Evolutionary conservation across 2,113 vertebrate genomes (phyloP).

Genomic region (Carlito syrichta): DNA sequence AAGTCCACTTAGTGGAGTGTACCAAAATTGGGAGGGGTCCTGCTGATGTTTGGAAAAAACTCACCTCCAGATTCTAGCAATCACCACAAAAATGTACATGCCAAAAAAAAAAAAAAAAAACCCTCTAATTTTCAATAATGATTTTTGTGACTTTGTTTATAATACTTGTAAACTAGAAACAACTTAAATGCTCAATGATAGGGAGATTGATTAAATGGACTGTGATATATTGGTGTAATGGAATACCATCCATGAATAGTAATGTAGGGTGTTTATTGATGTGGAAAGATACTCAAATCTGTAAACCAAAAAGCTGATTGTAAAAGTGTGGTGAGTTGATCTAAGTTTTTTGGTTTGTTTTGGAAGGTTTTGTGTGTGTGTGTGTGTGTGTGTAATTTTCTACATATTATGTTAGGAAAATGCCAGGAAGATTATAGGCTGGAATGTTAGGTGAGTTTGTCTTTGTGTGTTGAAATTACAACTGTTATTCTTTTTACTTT

Average conservation of each 20-base stretch:
- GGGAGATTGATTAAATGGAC: background rate
- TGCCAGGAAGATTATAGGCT: background rate
- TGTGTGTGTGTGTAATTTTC: background rate
- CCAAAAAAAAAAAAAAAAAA: background rate
- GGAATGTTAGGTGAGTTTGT: background rate
- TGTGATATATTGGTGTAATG: background rate
- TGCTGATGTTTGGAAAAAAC: background rate
- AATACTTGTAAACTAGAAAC: background rate
- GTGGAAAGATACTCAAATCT: background rate
- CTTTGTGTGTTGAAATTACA: background rate
- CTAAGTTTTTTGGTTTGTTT: background rate
- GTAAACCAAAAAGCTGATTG: background rate
- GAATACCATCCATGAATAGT: background rate
- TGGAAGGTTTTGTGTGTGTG: background rate
- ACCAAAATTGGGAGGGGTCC: background rate
- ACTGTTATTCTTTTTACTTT: background rate
- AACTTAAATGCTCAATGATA: background rate
- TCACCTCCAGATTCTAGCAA: background rate
- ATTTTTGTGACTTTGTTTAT: background rate
- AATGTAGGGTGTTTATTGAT: background rate
- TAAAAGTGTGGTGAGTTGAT: background rate
- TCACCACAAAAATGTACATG: background rate
- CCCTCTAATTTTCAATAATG: background rate
- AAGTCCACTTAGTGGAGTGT: background rate
- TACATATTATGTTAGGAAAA: background rate